Evolutionary conservation across 1,140 invertebrate species (phyloP).

Genomic region (Drosophila ohnishii): DNA sequence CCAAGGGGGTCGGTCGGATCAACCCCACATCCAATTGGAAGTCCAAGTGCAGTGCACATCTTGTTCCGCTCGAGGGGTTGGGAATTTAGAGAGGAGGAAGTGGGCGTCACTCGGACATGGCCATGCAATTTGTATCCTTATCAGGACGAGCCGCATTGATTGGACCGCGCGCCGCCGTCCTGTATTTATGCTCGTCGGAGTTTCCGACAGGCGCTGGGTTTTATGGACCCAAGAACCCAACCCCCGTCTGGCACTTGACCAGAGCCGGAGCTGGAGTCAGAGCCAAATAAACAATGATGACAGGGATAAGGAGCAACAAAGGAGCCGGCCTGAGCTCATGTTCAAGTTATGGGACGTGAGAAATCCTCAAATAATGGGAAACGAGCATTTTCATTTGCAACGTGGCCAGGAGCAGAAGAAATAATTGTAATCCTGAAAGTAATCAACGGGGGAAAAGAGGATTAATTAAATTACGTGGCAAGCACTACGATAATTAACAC

Average conservation of each 20-base stretch:
- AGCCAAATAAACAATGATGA: slow-evolving; percentile 66
- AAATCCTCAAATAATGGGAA: slow-evolving; percentile 38
- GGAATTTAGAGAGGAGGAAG: slow-evolving; percentile 15
- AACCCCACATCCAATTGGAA: slow-evolving; percentile 61
- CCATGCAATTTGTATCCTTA: slow-evolving; percentile 73
- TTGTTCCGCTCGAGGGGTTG: slow-evolving; percentile 14
- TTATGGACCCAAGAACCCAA: slow-evolving; percentile 42
- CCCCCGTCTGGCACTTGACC: slow-evolving; percentile 40
- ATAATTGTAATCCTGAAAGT: slow-evolving; percentile 28
- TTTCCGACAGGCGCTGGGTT: slow-evolving; percentile 60
- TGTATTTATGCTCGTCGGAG: slow-evolving; percentile 54
- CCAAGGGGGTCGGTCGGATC: slow-evolving; percentile 43
- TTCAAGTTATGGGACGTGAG: slow-evolving; percentile 32
- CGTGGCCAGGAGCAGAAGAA: slow-evolving; percentile 20
- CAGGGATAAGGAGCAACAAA: slow-evolving; percentile 38
- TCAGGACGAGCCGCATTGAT: slow-evolving; percentile 68
- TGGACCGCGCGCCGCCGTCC: slow-evolving; percentile 37
- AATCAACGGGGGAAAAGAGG: slow-evolving; percentile 32
- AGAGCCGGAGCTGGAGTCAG: slow-evolving; percentile 14
- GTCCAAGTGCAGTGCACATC: slow-evolving; percentile 61
- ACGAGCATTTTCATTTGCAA: slow-evolving; percentile 22
- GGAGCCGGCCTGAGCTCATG: slow-evolving; percentile 25
- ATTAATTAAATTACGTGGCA: slow-evolving; percentile 37
- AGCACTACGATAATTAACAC: slow-evolving; percentile 22
- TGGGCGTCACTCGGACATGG: slow-evolving; percentile 61